A percentile compares a stretch with the other conserved stretches of the same genome.
Evolutionary conservation across 1,140 invertebrate genomes (phyloP).

Genomic region (Aphelenchoides avenae): DNA sequence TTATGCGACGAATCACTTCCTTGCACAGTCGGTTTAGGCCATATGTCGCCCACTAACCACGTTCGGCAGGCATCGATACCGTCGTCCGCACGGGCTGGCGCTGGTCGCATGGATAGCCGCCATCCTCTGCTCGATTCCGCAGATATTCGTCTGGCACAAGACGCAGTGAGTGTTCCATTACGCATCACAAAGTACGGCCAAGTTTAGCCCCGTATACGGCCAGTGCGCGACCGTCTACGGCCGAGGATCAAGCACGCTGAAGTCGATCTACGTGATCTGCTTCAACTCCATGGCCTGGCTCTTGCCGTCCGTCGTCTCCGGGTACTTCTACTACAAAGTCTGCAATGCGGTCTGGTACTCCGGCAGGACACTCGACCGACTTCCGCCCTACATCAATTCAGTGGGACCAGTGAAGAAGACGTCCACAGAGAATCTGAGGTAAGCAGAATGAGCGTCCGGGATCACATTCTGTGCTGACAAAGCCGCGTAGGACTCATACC

Average conservation of each 20-base stretch:
- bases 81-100: conserved; percentile 50
- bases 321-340: conserved; percentile 41
- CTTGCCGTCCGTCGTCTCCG: conserved; percentile 50
- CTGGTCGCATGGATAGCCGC: conserved; percentile 45
- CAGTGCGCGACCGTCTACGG: conserved; percentile 47
- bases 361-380: too few relatives aligned
- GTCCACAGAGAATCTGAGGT: too few relatives aligned
- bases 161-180: too few relatives aligned
- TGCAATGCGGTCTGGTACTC: conserved; percentile 43
- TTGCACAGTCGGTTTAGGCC: conserved; percentile 49
- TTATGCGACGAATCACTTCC: too few relatives aligned
- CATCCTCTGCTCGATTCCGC: conserved; percentile 44
- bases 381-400: too few relatives aligned
- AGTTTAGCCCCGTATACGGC: too few relatives aligned
- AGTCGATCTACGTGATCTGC: conserved; percentile 39
- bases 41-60: conserved; percentile 52
- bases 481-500: too few relatives aligned
- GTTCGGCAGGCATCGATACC: conserved; percentile 50
- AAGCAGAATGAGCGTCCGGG: too few relatives aligned
- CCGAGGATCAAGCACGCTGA: conserved; percentile 12
- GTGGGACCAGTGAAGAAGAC: too few relatives aligned
- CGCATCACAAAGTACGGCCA: too few relatives aligned
- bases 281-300: conserved; percentile 53
- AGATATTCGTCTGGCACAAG: conserved; percentile 51
- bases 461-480: too few relatives aligned